Conservation (phyloP, 1,140 invertebrate species). For the Apis dorsata region DNA sequence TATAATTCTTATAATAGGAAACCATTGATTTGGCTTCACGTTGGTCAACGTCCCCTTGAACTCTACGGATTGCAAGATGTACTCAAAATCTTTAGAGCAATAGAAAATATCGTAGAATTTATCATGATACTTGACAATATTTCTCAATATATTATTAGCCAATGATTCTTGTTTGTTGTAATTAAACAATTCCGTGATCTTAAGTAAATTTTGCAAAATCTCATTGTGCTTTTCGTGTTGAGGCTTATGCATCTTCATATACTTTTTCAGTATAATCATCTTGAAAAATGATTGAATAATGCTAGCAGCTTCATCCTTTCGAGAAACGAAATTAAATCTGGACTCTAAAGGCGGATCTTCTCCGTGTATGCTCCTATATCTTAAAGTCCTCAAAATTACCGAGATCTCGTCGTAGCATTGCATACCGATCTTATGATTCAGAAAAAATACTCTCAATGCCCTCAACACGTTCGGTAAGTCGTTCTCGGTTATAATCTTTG, state of each 20-base stretch:
- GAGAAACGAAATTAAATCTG: too few relatives aligned
- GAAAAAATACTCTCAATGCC: conserved; percentile 60
- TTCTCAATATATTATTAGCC: conserved; percentile 39
- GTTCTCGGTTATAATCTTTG: neutral
- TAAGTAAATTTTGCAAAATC: conserved; percentile 36
- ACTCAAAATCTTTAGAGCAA: conserved; percentile 54
- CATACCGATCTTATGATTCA: conserved; percentile 54
- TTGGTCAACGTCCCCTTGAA: conserved; percentile 32
- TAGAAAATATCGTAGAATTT: conserved; percentile 46
- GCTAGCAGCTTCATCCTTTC: conserved; percentile 31
- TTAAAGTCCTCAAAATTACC: neutral
- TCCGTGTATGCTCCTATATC: neutral
- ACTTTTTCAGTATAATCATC: conserved; percentile 51
- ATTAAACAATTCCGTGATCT: conserved; percentile 54
- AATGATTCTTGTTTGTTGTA: conserved; percentile 40
- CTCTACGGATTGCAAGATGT: conserved; percentile 59
- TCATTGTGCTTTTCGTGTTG: conserved; percentile 39
- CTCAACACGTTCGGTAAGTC: neutral
- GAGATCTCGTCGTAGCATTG: neutral
- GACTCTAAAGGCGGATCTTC: too few relatives aligned
- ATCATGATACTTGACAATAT: conserved; percentile 41
- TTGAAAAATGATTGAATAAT: conserved; percentile 63
- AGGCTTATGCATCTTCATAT: conserved; percentile 49
- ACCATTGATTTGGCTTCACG: conserved; percentile 52
- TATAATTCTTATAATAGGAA: conserved; percentile 53